Conservation (phyloP, 2,113 vertebrate species). For the Lophius piscatorius region DNA sequence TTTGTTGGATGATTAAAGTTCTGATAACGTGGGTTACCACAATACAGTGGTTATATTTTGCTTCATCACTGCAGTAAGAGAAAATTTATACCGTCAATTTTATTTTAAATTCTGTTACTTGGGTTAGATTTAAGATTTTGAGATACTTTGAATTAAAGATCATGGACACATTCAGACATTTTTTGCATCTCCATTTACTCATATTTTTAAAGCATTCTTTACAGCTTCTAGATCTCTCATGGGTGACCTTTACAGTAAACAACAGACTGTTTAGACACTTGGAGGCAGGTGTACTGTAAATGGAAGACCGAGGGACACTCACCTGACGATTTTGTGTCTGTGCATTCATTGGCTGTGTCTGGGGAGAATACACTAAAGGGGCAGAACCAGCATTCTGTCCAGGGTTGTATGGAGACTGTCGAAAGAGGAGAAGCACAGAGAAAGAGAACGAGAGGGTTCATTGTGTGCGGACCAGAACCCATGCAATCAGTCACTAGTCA, state of each 20-base stretch:
- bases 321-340: constrained; percentile 96
- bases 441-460: constrained; percentile 2
- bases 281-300: constrained; percentile 8
- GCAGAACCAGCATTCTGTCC: constrained; percentile 94
- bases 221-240: neutral
- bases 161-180: too few species aligned
- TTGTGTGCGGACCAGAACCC: constrained; percentile 4
- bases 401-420: constrained; percentile 91
- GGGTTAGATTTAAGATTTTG: too few species aligned
- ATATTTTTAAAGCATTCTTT: neutral
- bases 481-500: constrained; percentile 1
- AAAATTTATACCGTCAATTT: too few species aligned
- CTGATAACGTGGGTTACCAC: too few species aligned
- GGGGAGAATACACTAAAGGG: constrained; percentile 91
- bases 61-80: too few species aligned
- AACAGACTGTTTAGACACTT: constrained; percentile 7
- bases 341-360: constrained; percentile 94
- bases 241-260: constrained; percentile 6
- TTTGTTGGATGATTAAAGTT: too few species aligned
- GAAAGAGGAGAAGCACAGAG: constrained; percentile 33
- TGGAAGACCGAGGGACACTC: constrained; percentile 68
- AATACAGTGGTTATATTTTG: too few species aligned
- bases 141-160: too few species aligned
- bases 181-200: too few species aligned
- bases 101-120: too few species aligned